These are phyloP conservation scores for Ceyx margarethae DNA, from an alignment of 2,113 vertebrate genomes.

Conservation along the genomic window DNA sequence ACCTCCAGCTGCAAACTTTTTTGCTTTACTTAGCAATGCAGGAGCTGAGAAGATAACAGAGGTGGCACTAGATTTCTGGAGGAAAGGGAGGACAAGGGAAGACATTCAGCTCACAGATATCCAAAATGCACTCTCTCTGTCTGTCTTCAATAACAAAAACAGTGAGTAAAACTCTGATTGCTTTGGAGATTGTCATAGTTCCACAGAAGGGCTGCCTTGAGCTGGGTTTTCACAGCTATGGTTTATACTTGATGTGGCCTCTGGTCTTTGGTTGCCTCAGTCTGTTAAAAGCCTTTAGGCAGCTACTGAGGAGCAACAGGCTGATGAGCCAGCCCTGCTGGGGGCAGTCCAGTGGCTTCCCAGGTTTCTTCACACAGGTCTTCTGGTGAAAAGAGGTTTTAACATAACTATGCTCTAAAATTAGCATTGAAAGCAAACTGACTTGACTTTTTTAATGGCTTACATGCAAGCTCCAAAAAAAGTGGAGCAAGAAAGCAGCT, in stretches of 20 bases:
- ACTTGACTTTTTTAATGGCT: background rate
- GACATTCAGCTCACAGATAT: conserved; percentile 86
- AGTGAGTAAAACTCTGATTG: conserved; percentile 76
- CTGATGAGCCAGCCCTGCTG: background rate
- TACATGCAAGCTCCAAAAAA: background rate
- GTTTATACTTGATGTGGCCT: background rate
- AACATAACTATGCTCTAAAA: background rate
- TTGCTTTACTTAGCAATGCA: conserved; percentile 79
- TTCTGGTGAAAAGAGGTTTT: background rate
- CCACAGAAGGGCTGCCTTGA: background rate
- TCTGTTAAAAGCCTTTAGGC: background rate
- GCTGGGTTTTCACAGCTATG: background rate
- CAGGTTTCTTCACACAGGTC: background rate
- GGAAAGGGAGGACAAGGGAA: conserved; percentile 77
- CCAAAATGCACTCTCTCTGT: conserved; percentile 78
- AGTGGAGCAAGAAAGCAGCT: background rate
- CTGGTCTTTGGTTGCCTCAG: background rate
- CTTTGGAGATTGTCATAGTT: background rate
- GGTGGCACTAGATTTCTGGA: conserved; percentile 89
- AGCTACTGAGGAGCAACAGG: background rate
- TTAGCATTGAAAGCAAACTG: background rate
- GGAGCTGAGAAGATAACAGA: conserved; percentile 87
- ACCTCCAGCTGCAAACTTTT: background rate
- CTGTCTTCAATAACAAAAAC: conserved; percentile 90
- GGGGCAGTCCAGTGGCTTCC: background rate